A percentile compares a stretch with the other conserved stretches of the same genome.
Conservation (phyloP, 2,113 vertebrate genomes). For the Gopherus flavomarginatus region DNA sequence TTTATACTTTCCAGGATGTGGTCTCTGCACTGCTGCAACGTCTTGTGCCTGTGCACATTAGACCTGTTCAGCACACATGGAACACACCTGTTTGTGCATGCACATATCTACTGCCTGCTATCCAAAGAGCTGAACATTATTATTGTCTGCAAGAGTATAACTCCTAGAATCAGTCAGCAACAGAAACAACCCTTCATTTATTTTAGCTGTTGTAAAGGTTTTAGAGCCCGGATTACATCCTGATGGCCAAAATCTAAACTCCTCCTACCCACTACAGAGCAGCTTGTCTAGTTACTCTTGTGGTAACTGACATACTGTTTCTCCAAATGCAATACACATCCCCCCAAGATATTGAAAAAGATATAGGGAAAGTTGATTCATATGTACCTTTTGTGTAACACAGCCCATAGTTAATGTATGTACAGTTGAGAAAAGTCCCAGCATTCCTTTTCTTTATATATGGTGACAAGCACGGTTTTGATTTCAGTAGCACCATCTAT, state of each 20-base stretch:
- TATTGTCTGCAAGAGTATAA: neutral
- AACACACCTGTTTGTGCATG: rapidly evolving
- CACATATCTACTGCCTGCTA: neutral
- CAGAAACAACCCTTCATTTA: constrained; percentile 13
- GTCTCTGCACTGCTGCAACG: neutral
- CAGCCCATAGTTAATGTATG: neutral
- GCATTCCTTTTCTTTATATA: neutral
- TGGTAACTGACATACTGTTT: constrained; percentile 19
- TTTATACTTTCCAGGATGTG: neutral
- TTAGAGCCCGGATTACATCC: constrained; percentile 29
- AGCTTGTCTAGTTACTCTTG: constrained; percentile 17
- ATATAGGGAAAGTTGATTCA: neutral
- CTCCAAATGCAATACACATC: neutral
- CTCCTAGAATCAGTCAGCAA: neutral
- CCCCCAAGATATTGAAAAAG: neutral
- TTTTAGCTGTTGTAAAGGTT: constrained; percentile 46
- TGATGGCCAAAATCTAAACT: constrained; percentile 16
- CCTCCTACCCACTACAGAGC: neutral
- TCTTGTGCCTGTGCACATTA: neutral
- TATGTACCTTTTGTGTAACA: neutral
- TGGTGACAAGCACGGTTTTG: neutral
- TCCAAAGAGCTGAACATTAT: neutral
- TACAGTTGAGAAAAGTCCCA: neutral
- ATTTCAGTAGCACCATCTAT: neutral
- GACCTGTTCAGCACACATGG: neutral